Conservation (phyloP, 2,888 invertebrate species). For the Erebia palarica region DNA sequence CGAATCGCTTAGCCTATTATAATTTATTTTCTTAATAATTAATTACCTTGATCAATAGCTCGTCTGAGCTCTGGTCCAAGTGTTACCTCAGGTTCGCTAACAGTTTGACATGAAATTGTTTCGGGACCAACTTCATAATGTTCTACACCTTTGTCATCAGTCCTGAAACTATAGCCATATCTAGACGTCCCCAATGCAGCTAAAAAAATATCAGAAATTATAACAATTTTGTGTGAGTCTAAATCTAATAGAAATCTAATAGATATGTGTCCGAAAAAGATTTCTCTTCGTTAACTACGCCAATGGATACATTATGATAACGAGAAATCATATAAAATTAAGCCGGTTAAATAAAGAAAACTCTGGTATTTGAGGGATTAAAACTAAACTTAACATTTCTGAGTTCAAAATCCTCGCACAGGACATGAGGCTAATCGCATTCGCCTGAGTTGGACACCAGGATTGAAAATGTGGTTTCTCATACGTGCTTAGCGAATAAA, state of each 20-base stretch:
- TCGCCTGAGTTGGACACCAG: neutral
- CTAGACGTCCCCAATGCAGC: slow-evolving; percentile 55
- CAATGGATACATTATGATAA: neutral
- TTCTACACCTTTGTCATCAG: slow-evolving; percentile 52
- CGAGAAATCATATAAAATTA: neutral
- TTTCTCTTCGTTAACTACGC: neutral
- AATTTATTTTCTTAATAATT: neutral
- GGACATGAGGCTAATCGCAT: slow-evolving; percentile 13
- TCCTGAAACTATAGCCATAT: slow-evolving; percentile 58
- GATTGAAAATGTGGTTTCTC: neutral
- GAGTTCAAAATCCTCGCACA: neutral
- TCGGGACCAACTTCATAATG: slow-evolving; percentile 67
- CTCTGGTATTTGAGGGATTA: neutral
- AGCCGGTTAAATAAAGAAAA: neutral
- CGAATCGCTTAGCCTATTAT: neutral
- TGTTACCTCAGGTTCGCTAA: slow-evolving; percentile 50
- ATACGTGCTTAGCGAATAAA: neutral
- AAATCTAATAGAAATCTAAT: neutral
- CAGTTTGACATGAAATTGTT: slow-evolving; percentile 56
- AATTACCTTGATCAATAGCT: slow-evolving; percentile 51
- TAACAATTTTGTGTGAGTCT: neutral
- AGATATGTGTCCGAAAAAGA: neutral
- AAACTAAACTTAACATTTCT: neutral
- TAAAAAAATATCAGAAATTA: slow-evolving; percentile 40
- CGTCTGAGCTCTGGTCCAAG: slow-evolving; percentile 48